Conservation (phyloP, 2,888 invertebrate species). For the Andrena chrysosceles region DNA sequence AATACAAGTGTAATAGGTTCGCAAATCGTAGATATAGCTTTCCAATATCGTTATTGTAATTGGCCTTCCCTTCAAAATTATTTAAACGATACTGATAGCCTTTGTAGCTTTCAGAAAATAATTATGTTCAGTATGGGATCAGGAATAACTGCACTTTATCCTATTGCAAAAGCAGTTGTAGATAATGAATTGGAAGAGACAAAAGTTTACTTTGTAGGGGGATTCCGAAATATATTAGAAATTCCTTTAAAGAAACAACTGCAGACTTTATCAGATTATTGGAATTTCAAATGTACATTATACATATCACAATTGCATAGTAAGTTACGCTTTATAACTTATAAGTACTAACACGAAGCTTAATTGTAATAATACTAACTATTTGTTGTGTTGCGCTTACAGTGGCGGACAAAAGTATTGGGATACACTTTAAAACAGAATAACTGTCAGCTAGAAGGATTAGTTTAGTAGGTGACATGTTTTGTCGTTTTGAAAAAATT, state of each 20-base stretch:
- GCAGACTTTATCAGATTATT: conserved; percentile 77
- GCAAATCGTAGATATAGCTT: conserved; percentile 14
- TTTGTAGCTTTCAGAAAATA: conserved; percentile 76
- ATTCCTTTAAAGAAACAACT: conserved; percentile 79
- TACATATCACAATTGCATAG: conserved; percentile 72
- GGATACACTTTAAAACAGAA: no score
- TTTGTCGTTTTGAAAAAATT: no score
- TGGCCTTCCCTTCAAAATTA: background rate
- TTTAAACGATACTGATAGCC: background rate
- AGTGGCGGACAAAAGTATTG: background rate
- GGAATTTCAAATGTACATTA: conserved; percentile 81
- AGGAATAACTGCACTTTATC: conserved; percentile 80
- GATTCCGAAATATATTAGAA: conserved; percentile 75
- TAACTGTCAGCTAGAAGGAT: no score
- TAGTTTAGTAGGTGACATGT: no score
- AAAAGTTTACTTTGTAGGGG: conserved; percentile 74
- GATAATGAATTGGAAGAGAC: conserved; percentile 80
- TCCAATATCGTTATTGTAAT: background rate
- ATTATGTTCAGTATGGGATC: conserved; percentile 81
- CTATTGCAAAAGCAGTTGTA: conserved; percentile 77
- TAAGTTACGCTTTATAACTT: conserved; percentile 21
- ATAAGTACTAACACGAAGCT: background rate
- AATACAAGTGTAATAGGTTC: conserved; percentile 78
- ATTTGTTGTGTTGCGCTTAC: background rate
- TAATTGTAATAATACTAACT: conserved; percentile 28